These are phyloP conservation scores for Neoarius graeffei DNA, from an alignment of 2,113 vertebrate species.

Conservation along the genomic window DNA sequence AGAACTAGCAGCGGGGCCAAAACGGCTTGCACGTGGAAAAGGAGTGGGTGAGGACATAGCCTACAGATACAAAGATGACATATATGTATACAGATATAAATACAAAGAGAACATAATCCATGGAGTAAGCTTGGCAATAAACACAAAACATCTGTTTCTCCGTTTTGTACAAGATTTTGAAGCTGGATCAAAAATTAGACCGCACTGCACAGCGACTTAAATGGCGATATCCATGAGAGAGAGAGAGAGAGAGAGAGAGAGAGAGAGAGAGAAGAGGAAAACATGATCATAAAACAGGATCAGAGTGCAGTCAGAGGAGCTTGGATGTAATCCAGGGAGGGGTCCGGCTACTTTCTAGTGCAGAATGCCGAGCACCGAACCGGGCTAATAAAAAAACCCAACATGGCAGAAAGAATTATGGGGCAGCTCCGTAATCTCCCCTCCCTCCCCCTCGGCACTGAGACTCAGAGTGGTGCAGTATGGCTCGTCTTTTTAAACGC, in stretches of 20 bases:
- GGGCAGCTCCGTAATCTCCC: not conserved
- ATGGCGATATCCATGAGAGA: not conserved
- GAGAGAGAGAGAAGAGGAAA: slow-evolving; percentile 30
- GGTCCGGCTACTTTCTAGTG: slow-evolving; percentile 36
- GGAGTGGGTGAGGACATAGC: not conserved
- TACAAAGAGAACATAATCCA: not conserved
- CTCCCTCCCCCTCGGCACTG: not conserved
- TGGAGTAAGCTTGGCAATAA: not conserved
- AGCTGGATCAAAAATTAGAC: not conserved
- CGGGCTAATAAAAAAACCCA: not conserved
- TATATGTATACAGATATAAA: slow-evolving; percentile 8
- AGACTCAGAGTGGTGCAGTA: not conserved
- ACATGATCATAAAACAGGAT: slow-evolving; percentile 58
- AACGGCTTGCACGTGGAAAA: slow-evolving; percentile 5
- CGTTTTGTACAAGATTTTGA: not conserved
- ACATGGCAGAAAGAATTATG: slow-evolving; percentile 9
- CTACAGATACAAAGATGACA: not conserved
- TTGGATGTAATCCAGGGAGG: slow-evolving; percentile 47
- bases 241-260: not conserved
- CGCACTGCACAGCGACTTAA: not conserved
- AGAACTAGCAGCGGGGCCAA: slow-evolving; percentile 51
- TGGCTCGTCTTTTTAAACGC: not conserved
- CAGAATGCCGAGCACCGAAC: slow-evolving; percentile 25
- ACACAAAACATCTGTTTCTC: slow-evolving; percentile 8
- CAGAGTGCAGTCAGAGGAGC: slow-evolving; percentile 44